Conservation (phyloP, 2,888 invertebrate genomes). For the Cerceris rybyensis region DNA sequence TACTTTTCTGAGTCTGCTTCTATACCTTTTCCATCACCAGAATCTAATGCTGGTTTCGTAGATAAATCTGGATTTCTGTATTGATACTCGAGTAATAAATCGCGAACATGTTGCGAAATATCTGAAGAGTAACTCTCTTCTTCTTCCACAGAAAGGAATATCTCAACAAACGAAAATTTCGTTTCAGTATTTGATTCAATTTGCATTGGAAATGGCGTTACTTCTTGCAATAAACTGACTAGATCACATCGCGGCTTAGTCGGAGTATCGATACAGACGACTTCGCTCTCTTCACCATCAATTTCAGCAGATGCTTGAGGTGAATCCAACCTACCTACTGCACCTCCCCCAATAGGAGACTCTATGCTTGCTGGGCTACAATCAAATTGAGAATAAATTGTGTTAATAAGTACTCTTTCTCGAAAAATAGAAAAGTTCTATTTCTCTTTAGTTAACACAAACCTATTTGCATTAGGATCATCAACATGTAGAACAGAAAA, state of each 20-base stretch:
- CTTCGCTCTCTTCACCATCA: constrained; percentile 91
- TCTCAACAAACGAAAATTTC: constrained; percentile 81
- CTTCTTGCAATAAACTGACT: constrained; percentile 88
- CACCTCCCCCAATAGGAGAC: constrained; percentile 82
- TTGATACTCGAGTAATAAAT: constrained; percentile 86
- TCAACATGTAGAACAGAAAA: constrained; percentile 84
- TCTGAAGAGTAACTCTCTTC: constrained; percentile 81
- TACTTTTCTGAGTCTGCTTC: constrained; percentile 86
- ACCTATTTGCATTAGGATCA: constrained; percentile 84
- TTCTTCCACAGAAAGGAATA: constrained; percentile 86
- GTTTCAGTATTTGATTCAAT: constrained; percentile 73
- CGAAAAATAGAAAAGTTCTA: not conserved
- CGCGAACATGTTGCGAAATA: constrained; percentile 85
- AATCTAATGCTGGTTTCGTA: constrained; percentile 62
- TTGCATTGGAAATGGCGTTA: constrained; percentile 83
- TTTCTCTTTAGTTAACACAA: not conserved
- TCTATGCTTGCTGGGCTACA: constrained; percentile 78
- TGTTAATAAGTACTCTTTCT: not conserved
- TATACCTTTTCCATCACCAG: constrained; percentile 72
- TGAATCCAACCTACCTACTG: constrained; percentile 84
- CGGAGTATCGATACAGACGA: constrained; percentile 90
- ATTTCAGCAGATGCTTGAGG: constrained; percentile 89
- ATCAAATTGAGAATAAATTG: constrained; percentile 13
- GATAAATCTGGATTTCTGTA: constrained; percentile 65
- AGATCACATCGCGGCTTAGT: constrained; percentile 88